Conservation (phyloP, 2,888 invertebrate genomes). For the Drosophila parthenogenetica region DNA sequence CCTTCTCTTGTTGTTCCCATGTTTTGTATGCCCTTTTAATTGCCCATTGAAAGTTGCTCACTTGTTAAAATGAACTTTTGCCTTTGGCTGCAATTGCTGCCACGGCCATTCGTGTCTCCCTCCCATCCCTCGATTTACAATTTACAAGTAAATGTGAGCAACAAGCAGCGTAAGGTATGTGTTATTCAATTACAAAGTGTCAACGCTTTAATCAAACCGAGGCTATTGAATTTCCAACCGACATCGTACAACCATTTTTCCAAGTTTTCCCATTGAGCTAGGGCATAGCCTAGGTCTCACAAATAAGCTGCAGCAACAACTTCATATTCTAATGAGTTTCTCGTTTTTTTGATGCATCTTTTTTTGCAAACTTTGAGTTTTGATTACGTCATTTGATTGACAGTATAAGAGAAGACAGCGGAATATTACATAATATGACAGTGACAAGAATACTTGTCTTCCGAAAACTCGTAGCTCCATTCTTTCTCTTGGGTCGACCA, state of each 20-base stretch:
- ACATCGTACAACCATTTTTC: conserved; percentile 26
- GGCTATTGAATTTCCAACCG: conserved; percentile 46
- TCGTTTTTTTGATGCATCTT: conserved; percentile 21
- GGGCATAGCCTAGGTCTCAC: conserved; percentile 18
- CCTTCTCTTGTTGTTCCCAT: conserved; percentile 81
- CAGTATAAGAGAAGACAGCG: background rate
- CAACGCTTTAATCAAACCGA: conserved; percentile 51
- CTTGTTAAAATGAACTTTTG: conserved; percentile 78
- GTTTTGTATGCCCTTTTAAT: conserved; percentile 83
- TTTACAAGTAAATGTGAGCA: conserved; percentile 62
- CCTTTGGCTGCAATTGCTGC: conserved; percentile 48
- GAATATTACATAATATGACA: conserved; percentile 20
- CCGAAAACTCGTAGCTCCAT: background rate
- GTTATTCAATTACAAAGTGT: conserved; percentile 72
- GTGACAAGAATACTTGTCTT: conserved; percentile 8
- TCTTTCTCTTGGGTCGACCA: background rate
- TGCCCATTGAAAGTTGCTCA: conserved; percentile 80
- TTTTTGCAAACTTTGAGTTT: background rate
- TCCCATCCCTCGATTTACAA: conserved; percentile 1
- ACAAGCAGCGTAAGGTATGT: conserved; percentile 68
- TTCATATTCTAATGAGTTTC: conserved; percentile 46
- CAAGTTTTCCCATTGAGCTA: conserved; percentile 10
- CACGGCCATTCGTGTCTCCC: background rate
- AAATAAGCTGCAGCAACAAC: background rate
- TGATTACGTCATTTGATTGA: conserved; percentile 1